Base-by-base conservation (phyloP, 2,888 invertebrate genomes). In the Diadromus collaris region DNA sequence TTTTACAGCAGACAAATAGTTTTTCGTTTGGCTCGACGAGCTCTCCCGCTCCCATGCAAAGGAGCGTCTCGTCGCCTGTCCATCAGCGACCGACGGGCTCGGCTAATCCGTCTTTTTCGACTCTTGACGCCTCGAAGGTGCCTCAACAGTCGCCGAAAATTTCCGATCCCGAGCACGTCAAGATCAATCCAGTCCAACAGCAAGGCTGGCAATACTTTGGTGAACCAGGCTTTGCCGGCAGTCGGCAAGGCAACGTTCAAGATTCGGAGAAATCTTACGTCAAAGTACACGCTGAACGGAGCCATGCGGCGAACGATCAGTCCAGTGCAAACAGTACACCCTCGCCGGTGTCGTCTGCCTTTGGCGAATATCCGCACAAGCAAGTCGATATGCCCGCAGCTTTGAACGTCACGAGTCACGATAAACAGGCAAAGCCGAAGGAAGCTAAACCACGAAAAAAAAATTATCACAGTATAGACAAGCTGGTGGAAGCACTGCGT, bases 401-500 rank as follows among this genome's bases (percentile, higher is more conserved):
- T 2, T 16, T n/a, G 10, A 41, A 32, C 19, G 6, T 19, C 7
- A 32, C 5, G 13, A 34, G 32, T n/a, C 10, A 7, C 29, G 51
- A n/a, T 7, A 19, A 19, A 13, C 10, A 16, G n/a, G 48, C 24
- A 6, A 70, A 48, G n/a, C n/a, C 48, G 27, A 38, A 19, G 19
- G 19, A 69, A 46, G 41, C 13, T 1, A 44, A 51, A 48, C 2
- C 21, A 21, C 24, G 21, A 10, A 56, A 48, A 46, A 71, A 32
- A n/a, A 63, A 27, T n/a, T 69, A 29, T 44, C 76, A 64, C 56
- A 81, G 81, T 6, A 63, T 80, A n/a, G 84, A 85, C 48, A 76
- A 58, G 61, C 67, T 86, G 21, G 61, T 87, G 74, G 60, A 79
- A 24, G 70, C 71, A 46, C 71, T 87, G 24, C 71, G 81, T 29